These are phyloP conservation scores for Dreissena polymorpha DNA, from an alignment of 1,140 invertebrate species.

Conservation along the genomic window DNA sequence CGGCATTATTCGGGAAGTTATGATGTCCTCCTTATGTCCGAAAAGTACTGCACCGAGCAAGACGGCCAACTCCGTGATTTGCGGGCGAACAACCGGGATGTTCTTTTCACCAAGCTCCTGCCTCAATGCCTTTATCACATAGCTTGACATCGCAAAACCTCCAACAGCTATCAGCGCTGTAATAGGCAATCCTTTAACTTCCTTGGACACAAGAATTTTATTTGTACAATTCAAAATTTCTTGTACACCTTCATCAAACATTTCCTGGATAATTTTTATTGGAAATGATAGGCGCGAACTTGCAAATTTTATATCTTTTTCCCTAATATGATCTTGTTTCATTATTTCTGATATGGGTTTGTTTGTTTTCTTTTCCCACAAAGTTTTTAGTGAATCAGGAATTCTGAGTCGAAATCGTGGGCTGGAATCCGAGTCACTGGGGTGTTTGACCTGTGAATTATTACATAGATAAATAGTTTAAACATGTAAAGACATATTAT, in stretches of 20 bases:
- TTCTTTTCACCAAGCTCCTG: background rate
- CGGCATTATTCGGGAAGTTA: conserved; percentile 30
- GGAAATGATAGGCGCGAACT: conserved; percentile 5
- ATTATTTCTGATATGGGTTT: conserved; percentile 11
- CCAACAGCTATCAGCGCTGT: conserved; percentile 31
- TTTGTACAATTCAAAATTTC: conserved; percentile 12
- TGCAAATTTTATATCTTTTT: conserved; percentile 14
- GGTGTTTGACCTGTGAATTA: too few relatives aligned
- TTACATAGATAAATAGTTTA: too few relatives aligned
- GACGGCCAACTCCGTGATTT: conserved; percentile 19
- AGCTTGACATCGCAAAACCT: conserved; percentile 27
- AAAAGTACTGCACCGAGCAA: conserved; percentile 32
- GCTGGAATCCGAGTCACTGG: too few relatives aligned
- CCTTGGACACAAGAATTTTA: background rate
- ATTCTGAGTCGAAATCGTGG: too few relatives aligned
- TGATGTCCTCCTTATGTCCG: conserved; percentile 37
- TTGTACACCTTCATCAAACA: conserved; percentile 18
- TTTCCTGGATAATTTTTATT: background rate
- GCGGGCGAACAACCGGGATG: conserved; percentile 27
- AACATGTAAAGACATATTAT: too few relatives aligned
- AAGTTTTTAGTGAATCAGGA: too few relatives aligned
- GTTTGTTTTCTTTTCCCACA: too few relatives aligned
- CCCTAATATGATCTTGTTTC: background rate
- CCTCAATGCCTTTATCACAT: conserved; percentile 13
- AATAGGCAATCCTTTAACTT: conserved; percentile 1